Evolutionary conservation across 2,888 invertebrate genomes (phyloP), one percentile per base, ranked within the genome.

Genomic region (Prenolepis imparis): DNA sequence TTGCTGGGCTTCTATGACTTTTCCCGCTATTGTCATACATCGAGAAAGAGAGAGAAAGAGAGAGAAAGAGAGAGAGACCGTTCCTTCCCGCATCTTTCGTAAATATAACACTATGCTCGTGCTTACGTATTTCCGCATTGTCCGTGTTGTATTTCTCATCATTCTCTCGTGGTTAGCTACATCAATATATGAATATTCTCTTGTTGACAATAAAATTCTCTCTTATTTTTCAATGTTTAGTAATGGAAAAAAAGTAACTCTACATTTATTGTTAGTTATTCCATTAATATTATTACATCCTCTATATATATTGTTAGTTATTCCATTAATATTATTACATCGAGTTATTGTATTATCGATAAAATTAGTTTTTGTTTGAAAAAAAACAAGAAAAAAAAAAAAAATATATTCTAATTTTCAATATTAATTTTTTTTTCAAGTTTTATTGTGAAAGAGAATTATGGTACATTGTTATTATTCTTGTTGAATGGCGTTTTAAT

Each of bases 11-110:
- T 48, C 44, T 44, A 59, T 11, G 21, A 44, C 18, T 5, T 12
- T 21, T 12, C 3, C 24, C 5, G 32, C 73, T 44, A 78, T 78
- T 72, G 78, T 78, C 57, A n/a, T 6, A 70, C 21, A 21, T 21
- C 2, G 28, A 28, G 28, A 28, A 3, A 28, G 28, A 28, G 28
- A 28, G 28, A 28, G 28, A 28, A 3, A 28, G 28, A 28, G 28
- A 28, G 28, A 28, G 28, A 28, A 3, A 28, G 48, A 57, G 39
- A 74, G n/a, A 78, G 70, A 70, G 73, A 59, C 18, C 41, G 11
- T 68, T 59, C 32, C 18, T 41, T 78, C n/a, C n/a, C 32, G 41
- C 41, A 28, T 59, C 12, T 36, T 44, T 32, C 21, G 78, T 18
- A 32, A 59, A 73, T 80, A 41, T 15, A 44, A 12, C 32, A 12